Evolutionary conservation across 2,797 vertebrate genomes (phyloP), one percentile per base, ranked within the genome.

Genomic region (Rallus crepitans): DNA sequence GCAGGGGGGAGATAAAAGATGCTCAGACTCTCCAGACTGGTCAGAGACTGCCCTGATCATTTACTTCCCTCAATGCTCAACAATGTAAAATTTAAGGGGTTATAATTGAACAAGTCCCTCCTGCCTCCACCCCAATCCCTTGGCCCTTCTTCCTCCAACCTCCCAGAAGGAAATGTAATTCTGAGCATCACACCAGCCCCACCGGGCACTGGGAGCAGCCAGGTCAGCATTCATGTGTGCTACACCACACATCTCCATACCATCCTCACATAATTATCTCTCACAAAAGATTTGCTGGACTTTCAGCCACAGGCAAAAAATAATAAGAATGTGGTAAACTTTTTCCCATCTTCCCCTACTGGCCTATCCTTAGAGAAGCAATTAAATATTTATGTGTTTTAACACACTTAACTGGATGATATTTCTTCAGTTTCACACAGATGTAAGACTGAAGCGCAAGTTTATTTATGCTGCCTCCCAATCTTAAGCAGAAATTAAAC

Each of bases 231-330:
- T 83, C n/a, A 30, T 23, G 0, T 65, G 84, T 31, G 71, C 89
- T 90, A 21, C 85, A 91, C 56, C 93, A 88, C 40, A 64, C 79
- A 11, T 86, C 92, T 90, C 95, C 15, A 0, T 85, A 77, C 89
- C n/a, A 0, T 50, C 59, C 48, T 94, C 93, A 23, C 27, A 6
- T 98, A 98, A 98, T 98, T 97, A 97, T 97, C 95, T 97, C 96
- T 91, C 48, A 2, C 97, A 97, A 96, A 98, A 97, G 94, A 79
- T 87, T 75, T 77, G 64, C 92, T 93, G 90, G 93, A 92, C 83
- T 92, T 86, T 55, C 55, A 70, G 97, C 98, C 93, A 93, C 81
- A 45, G 97, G 97, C 97, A 92, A 96, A 48, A 96, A 87, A 72
- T 60, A 69, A 71, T 71, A 96, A 94, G 64, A 91, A 80, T 84